Percentiles rank a stretch among this genome's conserved stretches.
Evolutionary conservation across 2,797 vertebrate genomes (phyloP).

Genomic region (Bryconaethiops microstoma): DNA sequence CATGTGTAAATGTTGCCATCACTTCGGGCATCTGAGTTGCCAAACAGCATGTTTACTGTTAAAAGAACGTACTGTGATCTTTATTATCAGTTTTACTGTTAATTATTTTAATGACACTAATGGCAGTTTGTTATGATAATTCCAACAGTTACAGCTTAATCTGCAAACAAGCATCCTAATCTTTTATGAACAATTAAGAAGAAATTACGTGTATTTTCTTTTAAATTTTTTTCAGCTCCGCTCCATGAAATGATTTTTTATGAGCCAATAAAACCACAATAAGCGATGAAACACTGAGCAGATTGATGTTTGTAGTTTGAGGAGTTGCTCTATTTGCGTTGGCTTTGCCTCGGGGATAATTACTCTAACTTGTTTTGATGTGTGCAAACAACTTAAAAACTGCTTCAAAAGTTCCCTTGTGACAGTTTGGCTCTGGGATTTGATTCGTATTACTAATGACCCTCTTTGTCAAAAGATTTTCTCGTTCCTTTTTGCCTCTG

Average conservation of each 20-base stretch:
- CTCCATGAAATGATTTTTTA: conserved; percentile 38
- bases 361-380: conserved; percentile 52
- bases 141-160: conserved; percentile 12
- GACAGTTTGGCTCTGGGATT: conserved; percentile 60
- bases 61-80: conserved; percentile 41
- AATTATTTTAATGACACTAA: conserved; percentile 44
- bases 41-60: not conserved
- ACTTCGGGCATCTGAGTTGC: conserved; percentile 16
- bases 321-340: conserved; percentile 44
- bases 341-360: conserved; percentile 40
- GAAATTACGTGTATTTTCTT: conserved; percentile 18
- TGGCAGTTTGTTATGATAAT: conserved; percentile 37
- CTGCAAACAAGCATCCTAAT: not conserved
- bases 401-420: conserved; percentile 62
- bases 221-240: conserved; percentile 6
- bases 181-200: conserved; percentile 36
- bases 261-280: conserved; percentile 52
- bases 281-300: conserved; percentile 38
- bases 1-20: conserved; percentile 26
- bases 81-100: conserved; percentile 25
- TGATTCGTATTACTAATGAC: conserved; percentile 66
- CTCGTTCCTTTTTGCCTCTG: conserved; percentile 39
- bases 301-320: conserved; percentile 41
- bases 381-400: conserved; percentile 57
- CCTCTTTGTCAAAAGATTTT: conserved; percentile 58